Evolutionary conservation across 1,140 invertebrate genomes (phyloP).

Genomic region (Planococcus citri): DNA sequence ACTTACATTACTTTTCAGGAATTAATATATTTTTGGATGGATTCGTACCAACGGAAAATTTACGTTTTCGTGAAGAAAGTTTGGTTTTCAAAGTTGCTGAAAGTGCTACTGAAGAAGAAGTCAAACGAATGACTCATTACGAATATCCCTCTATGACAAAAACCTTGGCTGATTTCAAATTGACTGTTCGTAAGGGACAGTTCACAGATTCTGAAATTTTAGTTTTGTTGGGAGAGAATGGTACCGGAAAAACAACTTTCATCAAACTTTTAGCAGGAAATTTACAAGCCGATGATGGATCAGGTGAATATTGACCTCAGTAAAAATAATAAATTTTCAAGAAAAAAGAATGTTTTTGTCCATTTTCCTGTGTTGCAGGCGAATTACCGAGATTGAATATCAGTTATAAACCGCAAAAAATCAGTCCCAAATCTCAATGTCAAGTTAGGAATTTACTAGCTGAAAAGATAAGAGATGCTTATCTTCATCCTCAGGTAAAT

Average conservation of each 20-base stretch:
- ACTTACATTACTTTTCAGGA: slow-evolving; percentile 38
- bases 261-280: slow-evolving; percentile 97
- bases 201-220: slow-evolving; percentile 99
- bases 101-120: slow-evolving; percentile 91
- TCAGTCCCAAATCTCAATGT: slow-evolving; percentile 90
- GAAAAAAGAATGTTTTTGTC: no score
- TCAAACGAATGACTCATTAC: slow-evolving; percentile 91
- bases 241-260: slow-evolving; percentile 98
- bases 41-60: slow-evolving; percentile 98
- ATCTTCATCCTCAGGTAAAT: slow-evolving; percentile 86
- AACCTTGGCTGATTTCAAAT: slow-evolving; percentile 69
- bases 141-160: slow-evolving; percentile 83
- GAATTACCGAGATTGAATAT: slow-evolving; percentile 88
- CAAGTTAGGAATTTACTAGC: slow-evolving; percentile 82
- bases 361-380: slow-evolving; percentile 34
- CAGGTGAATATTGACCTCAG: slow-evolving; percentile 36
- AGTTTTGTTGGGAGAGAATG: slow-evolving; percentile 96
- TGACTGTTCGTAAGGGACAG: slow-evolving; percentile 75
- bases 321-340: no score
- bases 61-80: slow-evolving; percentile 93
- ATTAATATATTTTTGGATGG: slow-evolving; percentile 99
- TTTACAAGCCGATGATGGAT: slow-evolving; percentile 78
- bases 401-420: slow-evolving; percentile 99
- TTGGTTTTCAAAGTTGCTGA: slow-evolving; percentile 97
- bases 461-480: slow-evolving; percentile 93